Conservation (phyloP, 2,888 invertebrate species). For the Pyrochroa serraticornis region DNA sequence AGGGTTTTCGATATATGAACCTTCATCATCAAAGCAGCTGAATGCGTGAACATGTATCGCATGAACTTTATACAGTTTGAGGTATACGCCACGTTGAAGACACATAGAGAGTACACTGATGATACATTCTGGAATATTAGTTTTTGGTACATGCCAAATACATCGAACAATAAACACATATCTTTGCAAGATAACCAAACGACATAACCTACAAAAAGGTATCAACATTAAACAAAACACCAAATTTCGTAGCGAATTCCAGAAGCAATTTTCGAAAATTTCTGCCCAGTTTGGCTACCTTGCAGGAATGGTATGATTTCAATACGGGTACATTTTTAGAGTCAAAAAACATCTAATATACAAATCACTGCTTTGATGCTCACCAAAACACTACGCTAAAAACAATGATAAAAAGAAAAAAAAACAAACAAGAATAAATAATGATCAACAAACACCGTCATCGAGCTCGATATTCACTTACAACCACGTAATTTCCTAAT, state of each 20-base stretch:
- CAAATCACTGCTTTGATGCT: conserved; percentile 56
- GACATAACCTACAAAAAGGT: conserved; percentile 5
- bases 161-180: conserved; percentile 51
- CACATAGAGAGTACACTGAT: conserved; percentile 58
- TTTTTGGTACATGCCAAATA: conserved; percentile 51
- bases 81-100: conserved; percentile 64
- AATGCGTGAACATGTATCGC: conserved; percentile 43
- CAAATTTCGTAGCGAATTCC: background rate
- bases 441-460: conserved; percentile 59
- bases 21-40: conserved; percentile 58
- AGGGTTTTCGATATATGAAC: conserved; percentile 47
- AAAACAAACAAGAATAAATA: conserved; percentile 43
- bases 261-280: background rate
- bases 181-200: conserved; percentile 12
- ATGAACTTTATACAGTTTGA: conserved; percentile 56
- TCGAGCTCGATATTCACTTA: conserved; percentile 50
- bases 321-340: conserved; percentile 47
- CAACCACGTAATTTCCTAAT: conserved; percentile 37
- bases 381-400: conserved; percentile 43
- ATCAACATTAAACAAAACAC: conserved; percentile 21
- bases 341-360: conserved; percentile 52
- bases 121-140: conserved; percentile 40
- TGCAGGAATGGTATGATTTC: conserved; percentile 33
- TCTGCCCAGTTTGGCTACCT: conserved; percentile 2
- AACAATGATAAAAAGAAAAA: conserved; percentile 11